These are phyloP conservation scores for Cephus runcator DNA, from an alignment of 2,888 invertebrate species.

Conservation along the genomic window DNA sequence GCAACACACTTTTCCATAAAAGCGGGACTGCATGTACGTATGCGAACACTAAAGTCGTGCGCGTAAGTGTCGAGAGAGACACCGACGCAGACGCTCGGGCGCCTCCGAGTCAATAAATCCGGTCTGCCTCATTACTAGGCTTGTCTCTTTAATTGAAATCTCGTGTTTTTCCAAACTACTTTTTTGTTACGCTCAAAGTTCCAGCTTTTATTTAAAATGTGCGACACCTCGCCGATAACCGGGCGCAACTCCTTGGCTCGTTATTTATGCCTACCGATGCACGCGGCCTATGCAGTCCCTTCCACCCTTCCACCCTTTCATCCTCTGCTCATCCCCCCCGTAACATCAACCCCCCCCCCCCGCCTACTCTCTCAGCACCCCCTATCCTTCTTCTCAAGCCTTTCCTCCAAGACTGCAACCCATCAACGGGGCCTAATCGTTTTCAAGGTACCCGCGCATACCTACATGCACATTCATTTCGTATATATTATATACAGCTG, in stretches of 20 bases:
- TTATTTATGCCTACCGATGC: background rate
- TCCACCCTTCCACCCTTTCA: background rate
- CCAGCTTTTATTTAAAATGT: constrained; percentile 50
- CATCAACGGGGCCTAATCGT: no score
- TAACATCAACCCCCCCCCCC: no score
- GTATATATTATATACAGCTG: no score
- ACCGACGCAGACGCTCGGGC: constrained; percentile 48
- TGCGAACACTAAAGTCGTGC: no score
- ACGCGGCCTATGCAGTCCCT: constrained; percentile 1
- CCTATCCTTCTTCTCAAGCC: no score
- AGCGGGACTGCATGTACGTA: no score
- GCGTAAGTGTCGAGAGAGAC: constrained; percentile 13
- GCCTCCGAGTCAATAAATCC: constrained; percentile 58
- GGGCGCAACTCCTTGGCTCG: constrained; percentile 3
- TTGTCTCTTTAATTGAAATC: constrained; percentile 73
- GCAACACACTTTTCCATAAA: background rate
- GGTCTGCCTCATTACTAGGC: constrained; percentile 69
- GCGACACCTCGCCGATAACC: constrained; percentile 52
- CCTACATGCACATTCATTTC: no score
- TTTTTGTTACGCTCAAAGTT: constrained; percentile 26
- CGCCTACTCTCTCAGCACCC: background rate
- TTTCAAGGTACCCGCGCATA: no score
- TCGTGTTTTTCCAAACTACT: constrained; percentile 67
- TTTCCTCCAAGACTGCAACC: no score
- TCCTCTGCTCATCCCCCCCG: background rate